phyloP scores from a whole-genome alignment of 2,113 vertebrate species.

The Pelodiscus sinensis region DNA sequence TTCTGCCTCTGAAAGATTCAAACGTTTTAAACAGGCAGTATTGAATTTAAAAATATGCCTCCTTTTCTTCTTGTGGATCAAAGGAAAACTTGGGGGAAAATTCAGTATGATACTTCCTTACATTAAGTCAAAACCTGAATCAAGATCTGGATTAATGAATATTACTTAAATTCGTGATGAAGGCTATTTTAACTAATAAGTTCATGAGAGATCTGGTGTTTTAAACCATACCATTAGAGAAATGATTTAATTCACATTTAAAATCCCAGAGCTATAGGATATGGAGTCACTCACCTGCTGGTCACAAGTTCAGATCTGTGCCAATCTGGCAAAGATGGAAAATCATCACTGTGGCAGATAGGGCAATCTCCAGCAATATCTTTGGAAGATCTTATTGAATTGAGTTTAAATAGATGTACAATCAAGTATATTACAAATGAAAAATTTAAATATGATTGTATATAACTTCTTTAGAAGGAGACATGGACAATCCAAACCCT shows the following conservation, averaged over 20 bases:
- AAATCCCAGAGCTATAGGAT: conserved; percentile 4
- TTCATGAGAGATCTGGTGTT: conserved; percentile 28
- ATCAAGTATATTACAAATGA: background rate
- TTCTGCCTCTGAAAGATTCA: conserved; percentile 55
- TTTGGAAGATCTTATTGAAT: background rate
- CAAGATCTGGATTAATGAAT: conserved; percentile 48
- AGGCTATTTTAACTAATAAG: conserved; percentile 42
- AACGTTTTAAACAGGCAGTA: conserved; percentile 53
- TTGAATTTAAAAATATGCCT: conserved; percentile 17
- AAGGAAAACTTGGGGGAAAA: conserved; percentile 49
- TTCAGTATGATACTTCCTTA: conserved; percentile 19
- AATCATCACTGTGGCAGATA: background rate
- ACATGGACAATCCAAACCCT: background rate
- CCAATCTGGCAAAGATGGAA: background rate
- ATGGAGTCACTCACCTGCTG: background rate
- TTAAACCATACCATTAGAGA: conserved; percentile 32
- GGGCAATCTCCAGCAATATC: background rate
- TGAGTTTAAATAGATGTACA: background rate
- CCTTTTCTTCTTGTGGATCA: conserved; percentile 36
- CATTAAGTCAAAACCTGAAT: conserved; percentile 20
- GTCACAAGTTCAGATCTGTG: background rate
- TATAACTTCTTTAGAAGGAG: background rate
- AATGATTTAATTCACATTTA: conserved; percentile 4
- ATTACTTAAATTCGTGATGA: background rate
- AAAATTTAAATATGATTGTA: background rate